Evolutionary conservation across 2,797 vertebrate genomes (phyloP).

Genomic region (Nannoperca obscura): DNA sequence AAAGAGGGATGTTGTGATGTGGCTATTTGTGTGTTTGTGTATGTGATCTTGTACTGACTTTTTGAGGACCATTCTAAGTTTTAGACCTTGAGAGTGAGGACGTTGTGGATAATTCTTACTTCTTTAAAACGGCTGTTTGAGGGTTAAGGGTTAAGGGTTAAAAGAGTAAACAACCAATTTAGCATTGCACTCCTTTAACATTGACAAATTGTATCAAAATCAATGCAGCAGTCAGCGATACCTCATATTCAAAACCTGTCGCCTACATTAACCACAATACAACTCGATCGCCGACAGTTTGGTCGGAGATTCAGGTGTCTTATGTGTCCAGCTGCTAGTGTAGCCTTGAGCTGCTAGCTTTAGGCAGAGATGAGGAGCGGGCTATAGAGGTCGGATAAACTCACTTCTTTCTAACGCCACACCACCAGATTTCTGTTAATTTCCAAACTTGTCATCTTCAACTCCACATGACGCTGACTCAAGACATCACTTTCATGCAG

Average conservation of each 20-base stretch:
- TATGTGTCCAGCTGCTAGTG: no score
- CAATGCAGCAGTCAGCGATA: neutral
- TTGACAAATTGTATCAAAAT: neutral
- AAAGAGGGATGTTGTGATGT: neutral
- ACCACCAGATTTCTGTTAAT: neutral
- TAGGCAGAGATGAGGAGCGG: no score
- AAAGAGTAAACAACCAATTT: no score
- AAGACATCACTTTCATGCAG: neutral
- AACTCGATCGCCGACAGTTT: neutral
- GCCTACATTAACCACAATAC: neutral
- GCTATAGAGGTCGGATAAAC: neutral
- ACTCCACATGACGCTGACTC: neutral
- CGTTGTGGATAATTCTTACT: neutral
- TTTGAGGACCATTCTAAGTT: neutral
- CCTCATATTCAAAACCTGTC: neutral
- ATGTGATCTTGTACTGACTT: neutral
- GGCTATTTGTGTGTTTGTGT: constrained; percentile 9
- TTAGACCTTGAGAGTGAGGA: neutral
- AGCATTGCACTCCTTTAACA: neutral
- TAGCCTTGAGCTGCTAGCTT: no score
- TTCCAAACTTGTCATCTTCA: neutral
- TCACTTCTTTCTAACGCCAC: neutral
- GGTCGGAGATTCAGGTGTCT: neutral
- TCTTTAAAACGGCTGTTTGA: neutral
- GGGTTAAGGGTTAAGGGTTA: neutral